Evolutionary conservation across 2,888 invertebrate species (phyloP).

Genomic region (Brenthis ino): DNA sequence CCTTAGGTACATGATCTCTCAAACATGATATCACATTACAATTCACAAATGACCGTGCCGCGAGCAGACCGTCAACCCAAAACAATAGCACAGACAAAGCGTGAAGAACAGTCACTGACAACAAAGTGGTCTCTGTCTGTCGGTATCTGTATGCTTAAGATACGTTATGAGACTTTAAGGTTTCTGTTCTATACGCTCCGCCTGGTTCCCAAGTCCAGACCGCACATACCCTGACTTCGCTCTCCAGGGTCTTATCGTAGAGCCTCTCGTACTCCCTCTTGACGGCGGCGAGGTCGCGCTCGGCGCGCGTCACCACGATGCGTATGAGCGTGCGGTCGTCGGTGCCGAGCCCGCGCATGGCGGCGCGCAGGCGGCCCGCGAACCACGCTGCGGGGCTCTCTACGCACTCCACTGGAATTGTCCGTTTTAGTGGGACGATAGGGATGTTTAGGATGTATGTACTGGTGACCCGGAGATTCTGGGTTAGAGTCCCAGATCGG

Average conservation of each 20-base stretch:
- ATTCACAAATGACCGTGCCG: no score
- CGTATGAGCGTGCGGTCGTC: slow-evolving; percentile 87
- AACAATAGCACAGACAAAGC: no score
- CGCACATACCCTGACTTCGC: slow-evolving; percentile 83
- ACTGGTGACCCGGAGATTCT: no score
- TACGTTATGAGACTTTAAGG: no score
- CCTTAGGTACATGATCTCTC: no score
- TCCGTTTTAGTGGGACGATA: not conserved
- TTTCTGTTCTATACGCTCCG: not conserved
- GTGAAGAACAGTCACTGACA: no score
- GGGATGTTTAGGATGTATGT: no score
- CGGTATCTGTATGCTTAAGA: no score
- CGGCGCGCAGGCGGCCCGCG: slow-evolving; percentile 84
- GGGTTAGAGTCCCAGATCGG: no score
- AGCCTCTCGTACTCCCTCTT: slow-evolving; percentile 87
- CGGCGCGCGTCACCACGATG: slow-evolving; percentile 86
- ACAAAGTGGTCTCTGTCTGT: no score
- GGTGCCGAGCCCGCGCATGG: slow-evolving; percentile 88
- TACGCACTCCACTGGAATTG: slow-evolving; percentile 85
- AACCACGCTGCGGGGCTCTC: slow-evolving; percentile 86
- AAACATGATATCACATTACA: no score
- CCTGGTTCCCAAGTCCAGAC: not conserved
- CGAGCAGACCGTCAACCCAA: no score
- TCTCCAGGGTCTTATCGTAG: slow-evolving; percentile 86
- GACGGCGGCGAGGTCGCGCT: slow-evolving; percentile 87